phyloP scores from a whole-genome alignment of 2,888 invertebrate genomes.

The Sphaerolaimus hirsutus region DNA sequence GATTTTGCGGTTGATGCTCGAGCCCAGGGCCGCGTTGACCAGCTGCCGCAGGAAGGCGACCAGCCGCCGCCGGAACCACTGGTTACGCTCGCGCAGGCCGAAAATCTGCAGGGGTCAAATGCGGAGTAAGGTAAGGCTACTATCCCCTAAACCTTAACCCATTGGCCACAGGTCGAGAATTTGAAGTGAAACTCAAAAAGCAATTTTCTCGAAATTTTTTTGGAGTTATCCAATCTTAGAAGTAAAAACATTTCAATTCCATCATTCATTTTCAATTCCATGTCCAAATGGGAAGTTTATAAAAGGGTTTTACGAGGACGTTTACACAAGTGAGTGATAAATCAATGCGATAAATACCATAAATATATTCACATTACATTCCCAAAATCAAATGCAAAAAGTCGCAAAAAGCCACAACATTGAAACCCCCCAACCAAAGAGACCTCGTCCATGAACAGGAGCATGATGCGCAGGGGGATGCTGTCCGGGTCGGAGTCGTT shows the following conservation, averaged over 20 bases:
- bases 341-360: neutral
- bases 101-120: too few species aligned
- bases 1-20: constrained; percentile 58
- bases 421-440: constrained; percentile 32
- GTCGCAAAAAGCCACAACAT: neutral
- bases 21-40: constrained; percentile 52
- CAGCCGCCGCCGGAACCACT: constrained; percentile 52
- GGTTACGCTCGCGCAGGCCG: constrained; percentile 51
- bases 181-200: too few species aligned
- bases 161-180: too few species aligned
- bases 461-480: constrained; percentile 52
- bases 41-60: constrained; percentile 48
- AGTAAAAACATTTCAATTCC: too few species aligned
- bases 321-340: neutral
- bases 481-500: constrained; percentile 33
- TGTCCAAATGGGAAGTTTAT: too few species aligned
- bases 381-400: neutral
- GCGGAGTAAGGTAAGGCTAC: too few species aligned
- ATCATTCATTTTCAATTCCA: too few species aligned
- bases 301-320: too few species aligned
- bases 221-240: too few species aligned
- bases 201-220: too few species aligned
- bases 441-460: constrained; percentile 56
- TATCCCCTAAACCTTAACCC: too few species aligned
- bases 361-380: neutral